Conservation (phyloP, 2,113 vertebrate genomes). For the Emydocephalus ijimae region DNA sequence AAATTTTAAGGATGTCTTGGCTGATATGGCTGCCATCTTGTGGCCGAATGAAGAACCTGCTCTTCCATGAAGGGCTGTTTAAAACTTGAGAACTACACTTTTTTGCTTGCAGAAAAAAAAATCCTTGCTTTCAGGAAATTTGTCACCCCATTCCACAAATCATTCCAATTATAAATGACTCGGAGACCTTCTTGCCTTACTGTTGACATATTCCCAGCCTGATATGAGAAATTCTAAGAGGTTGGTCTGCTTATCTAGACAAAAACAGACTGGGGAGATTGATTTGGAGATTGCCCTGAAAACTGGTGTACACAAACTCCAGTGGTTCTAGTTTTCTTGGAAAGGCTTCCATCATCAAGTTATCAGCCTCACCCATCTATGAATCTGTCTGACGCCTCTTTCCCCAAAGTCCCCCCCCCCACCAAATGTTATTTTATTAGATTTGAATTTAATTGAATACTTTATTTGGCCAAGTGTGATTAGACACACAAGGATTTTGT, state of each 20-base stretch:
- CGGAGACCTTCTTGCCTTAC: neutral
- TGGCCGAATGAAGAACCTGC: neutral
- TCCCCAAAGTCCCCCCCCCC: neutral
- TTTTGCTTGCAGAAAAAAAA: neutral
- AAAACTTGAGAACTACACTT: neutral
- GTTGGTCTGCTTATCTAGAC: neutral
- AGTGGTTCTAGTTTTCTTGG: neutral
- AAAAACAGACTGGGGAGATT: neutral
- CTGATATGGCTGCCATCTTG: conserved; percentile 11
- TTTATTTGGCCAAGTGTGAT: neutral
- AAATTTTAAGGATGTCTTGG: neutral
- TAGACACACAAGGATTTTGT: neutral
- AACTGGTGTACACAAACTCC: neutral
- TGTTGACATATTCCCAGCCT: neutral
- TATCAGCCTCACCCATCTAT: neutral
- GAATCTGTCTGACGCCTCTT: neutral
- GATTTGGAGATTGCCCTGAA: neutral
- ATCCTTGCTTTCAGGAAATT: neutral
- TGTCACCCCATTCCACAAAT: neutral
- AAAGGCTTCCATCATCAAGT: neutral
- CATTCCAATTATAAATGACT: neutral
- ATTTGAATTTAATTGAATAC: neutral
- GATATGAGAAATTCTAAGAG: neutral
- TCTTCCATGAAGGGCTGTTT: neutral
- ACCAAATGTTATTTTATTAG: neutral